phyloP scores from a whole-genome alignment of 2,113 vertebrate species.

The Sturnus vulgaris region DNA sequence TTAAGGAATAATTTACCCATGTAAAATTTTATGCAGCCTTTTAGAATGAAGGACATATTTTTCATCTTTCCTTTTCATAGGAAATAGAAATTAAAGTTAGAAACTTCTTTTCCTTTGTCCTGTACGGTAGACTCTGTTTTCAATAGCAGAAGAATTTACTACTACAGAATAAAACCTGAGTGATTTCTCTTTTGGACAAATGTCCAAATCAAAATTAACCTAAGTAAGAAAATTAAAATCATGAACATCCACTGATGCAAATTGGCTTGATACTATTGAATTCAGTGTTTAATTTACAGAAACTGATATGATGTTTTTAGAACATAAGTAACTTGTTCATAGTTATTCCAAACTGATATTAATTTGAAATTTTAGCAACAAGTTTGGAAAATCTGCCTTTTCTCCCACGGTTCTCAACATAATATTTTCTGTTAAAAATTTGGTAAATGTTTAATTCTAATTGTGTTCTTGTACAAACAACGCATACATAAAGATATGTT shows the following conservation, averaged over 20 bases:
- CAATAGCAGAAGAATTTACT: background rate
- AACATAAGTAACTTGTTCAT: background rate
- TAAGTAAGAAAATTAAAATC: background rate
- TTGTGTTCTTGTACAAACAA: background rate
- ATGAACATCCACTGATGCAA: background rate
- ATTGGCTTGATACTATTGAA: background rate
- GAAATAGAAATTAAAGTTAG: background rate
- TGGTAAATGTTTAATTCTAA: background rate
- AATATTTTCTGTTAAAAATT: background rate
- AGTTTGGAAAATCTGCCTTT: background rate
- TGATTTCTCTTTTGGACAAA: background rate
- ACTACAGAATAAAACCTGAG: background rate
- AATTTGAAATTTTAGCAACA: background rate
- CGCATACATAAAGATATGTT: background rate
- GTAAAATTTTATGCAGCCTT: background rate
- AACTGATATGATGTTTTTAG: background rate
- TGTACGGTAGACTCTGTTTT: background rate
- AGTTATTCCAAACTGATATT: background rate
- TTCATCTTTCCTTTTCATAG: background rate
- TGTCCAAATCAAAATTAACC: background rate
- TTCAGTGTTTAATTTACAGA: background rate
- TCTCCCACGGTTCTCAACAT: background rate
- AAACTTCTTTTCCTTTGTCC: background rate
- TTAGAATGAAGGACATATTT: background rate
- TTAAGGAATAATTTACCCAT: background rate